Percentiles rank a stretch among this genome's conserved stretches.
Evolutionary conservation across 2,113 vertebrate genomes (phyloP).

Genomic region (Saccopteryx bilineata): DNA sequence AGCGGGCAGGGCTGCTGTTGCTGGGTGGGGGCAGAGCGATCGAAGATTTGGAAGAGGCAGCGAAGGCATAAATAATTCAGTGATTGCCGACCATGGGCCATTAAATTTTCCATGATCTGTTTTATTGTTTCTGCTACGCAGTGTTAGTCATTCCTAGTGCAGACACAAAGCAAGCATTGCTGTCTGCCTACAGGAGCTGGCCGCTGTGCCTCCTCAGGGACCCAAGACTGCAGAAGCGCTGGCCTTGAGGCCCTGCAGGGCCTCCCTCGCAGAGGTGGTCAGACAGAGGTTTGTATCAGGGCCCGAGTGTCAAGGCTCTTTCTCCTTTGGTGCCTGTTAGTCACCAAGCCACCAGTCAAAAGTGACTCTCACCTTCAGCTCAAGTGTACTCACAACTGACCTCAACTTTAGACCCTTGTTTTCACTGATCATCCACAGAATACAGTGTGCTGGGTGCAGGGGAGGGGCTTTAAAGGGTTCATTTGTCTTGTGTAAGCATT

Average conservation of each 20-base stretch:
- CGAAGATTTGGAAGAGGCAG: constrained; percentile 61
- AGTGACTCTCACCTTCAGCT: too few species aligned
- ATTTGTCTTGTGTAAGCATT: not conserved
- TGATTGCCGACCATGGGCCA: constrained; percentile 75
- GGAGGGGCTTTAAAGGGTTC: not conserved
- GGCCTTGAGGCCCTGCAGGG: not conserved
- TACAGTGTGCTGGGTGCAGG: not conserved
- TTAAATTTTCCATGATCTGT: constrained; percentile 79
- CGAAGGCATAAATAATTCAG: constrained; percentile 78
- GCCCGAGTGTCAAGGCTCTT: not conserved
- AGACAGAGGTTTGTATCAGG: not conserved
- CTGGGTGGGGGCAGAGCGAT: not conserved
- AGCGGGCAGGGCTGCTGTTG: not conserved
- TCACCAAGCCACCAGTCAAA: not conserved
- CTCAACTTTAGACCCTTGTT: not conserved
- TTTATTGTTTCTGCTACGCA: constrained; percentile 74
- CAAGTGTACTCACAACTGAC: not conserved
- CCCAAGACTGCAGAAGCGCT: not conserved
- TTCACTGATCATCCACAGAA: not conserved
- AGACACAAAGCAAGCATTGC: constrained; percentile 52
- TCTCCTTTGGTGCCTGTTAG: not conserved
- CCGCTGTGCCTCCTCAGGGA: not conserved
- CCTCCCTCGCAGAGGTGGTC: not conserved
- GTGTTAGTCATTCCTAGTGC: constrained; percentile 49
- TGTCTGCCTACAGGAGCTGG: not conserved